Conservation (phyloP, 1,140 invertebrate species). For the Varroa destructor region DNA sequence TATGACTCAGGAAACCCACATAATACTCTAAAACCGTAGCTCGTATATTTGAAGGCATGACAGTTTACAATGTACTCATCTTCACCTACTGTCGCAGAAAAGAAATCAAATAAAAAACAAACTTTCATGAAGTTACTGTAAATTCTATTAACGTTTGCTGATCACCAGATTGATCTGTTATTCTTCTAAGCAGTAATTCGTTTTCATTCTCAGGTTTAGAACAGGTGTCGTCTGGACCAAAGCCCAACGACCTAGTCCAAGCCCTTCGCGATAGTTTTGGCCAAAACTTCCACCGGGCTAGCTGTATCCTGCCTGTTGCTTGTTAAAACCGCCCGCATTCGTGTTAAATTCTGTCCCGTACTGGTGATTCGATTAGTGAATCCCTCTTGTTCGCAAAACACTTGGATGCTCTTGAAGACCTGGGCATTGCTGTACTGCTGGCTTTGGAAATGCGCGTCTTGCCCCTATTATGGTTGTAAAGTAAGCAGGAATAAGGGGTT, state of each 20-base stretch:
- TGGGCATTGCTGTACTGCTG: slow-evolving; percentile 14
- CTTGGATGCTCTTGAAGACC: slow-evolving; percentile 15
- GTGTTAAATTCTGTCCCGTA: slow-evolving; percentile 15
- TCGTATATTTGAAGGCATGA: too few species aligned
- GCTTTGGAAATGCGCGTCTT: background rate
- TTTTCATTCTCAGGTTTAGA: too few species aligned
- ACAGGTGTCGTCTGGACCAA: background rate
- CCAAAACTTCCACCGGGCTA: slow-evolving; percentile 1
- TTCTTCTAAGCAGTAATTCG: too few species aligned
- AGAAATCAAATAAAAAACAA: too few species aligned
- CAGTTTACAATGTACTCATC: too few species aligned
- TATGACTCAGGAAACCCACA: too few species aligned
- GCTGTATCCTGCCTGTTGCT: slow-evolving; percentile 9
- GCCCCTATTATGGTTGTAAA: background rate
- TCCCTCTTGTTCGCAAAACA: background rate
- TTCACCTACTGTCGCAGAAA: too few species aligned
- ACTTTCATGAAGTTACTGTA: too few species aligned
- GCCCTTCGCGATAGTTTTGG: background rate
- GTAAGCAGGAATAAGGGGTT: background rate
- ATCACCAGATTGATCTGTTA: too few species aligned
- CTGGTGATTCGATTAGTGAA: background rate
- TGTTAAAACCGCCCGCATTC: background rate
- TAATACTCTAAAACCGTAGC: too few species aligned
- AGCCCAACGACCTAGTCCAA: slow-evolving; percentile 1
- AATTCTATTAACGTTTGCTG: too few species aligned